A percentile compares a stretch with the other conserved stretches of the same genome.
Evolutionary conservation across 2,797 vertebrate species (phyloP).

Genomic region (Hydrolagus colliei): DNA sequence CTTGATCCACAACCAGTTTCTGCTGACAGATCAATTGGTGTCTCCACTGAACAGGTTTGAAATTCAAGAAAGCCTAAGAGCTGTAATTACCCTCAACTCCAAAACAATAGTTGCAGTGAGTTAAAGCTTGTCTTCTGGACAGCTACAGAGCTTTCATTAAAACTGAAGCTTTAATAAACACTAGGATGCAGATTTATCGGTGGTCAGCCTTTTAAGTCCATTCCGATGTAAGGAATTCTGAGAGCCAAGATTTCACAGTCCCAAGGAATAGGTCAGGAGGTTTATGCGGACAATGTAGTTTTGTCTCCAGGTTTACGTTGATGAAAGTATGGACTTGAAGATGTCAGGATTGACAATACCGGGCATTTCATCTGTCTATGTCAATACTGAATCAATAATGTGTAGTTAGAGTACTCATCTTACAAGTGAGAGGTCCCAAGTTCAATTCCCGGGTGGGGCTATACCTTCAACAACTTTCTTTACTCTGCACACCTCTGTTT

Average conservation of each 20-base stretch:
- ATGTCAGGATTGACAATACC: background rate
- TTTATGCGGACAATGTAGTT: background rate
- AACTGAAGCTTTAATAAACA: no score
- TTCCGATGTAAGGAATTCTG: background rate
- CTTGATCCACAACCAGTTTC: background rate
- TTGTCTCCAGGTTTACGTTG: background rate
- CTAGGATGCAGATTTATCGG: background rate
- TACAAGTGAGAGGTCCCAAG: background rate
- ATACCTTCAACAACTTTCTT: no score
- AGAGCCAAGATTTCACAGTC: background rate
- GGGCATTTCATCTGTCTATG: background rate
- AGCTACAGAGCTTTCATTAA: background rate
- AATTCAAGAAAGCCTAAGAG: background rate
- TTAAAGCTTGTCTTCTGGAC: background rate
- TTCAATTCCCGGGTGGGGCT: no score
- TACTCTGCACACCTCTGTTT: no score
- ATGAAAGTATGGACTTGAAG: background rate
- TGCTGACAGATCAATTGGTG: slow-evolving; percentile 17
- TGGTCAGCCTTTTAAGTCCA: background rate
- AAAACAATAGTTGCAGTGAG: background rate
- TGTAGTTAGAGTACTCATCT: background rate
- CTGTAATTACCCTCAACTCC: background rate
- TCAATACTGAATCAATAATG: background rate
- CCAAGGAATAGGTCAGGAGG: background rate
- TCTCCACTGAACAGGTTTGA: background rate